phyloP scores from a whole-genome alignment of 64 coral and sea anemone species.

The Acropora yongei region DNA sequence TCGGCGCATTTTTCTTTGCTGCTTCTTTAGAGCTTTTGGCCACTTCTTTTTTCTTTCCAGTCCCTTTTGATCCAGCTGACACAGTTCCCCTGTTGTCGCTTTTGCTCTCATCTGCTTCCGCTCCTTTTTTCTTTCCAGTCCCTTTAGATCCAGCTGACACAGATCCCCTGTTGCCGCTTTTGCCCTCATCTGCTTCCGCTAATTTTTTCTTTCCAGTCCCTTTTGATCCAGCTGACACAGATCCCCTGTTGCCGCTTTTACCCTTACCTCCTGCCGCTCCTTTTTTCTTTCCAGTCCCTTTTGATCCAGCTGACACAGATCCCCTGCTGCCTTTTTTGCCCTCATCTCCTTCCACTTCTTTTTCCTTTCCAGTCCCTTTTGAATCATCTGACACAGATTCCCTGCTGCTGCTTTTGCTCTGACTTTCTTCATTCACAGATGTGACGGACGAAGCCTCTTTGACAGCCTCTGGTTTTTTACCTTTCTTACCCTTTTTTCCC shows the following conservation, averaged over 20 bases:
- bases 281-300: neutral
- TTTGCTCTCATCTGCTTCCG: neutral
- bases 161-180: too few species aligned
- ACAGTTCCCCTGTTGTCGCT: too few species aligned
- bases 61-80: too few species aligned
- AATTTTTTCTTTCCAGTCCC: neutral
- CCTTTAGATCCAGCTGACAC: too few species aligned
- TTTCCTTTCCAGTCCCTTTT: neutral
- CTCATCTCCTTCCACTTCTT: neutral
- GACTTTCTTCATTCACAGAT: neutral
- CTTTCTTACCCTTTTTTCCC: neutral
- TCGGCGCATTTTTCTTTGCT: neutral
- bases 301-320: neutral
- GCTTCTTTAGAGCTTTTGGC: too few species aligned
- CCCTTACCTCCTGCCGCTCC: neutral
- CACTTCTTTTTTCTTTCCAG: too few species aligned
- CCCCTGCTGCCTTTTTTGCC: neutral
- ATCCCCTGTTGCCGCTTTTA: neutral
- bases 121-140: too few species aligned
- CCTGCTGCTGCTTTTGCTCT: neutral
- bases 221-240: neutral
- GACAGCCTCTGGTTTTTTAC: neutral
- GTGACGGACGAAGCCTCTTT: constrained; percentile 1
- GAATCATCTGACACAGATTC: neutral
- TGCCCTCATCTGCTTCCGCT: neutral